Evolutionary conservation across 23 tunicate genomes (phyloP).

Genomic region (Ascidia mentula): DNA sequence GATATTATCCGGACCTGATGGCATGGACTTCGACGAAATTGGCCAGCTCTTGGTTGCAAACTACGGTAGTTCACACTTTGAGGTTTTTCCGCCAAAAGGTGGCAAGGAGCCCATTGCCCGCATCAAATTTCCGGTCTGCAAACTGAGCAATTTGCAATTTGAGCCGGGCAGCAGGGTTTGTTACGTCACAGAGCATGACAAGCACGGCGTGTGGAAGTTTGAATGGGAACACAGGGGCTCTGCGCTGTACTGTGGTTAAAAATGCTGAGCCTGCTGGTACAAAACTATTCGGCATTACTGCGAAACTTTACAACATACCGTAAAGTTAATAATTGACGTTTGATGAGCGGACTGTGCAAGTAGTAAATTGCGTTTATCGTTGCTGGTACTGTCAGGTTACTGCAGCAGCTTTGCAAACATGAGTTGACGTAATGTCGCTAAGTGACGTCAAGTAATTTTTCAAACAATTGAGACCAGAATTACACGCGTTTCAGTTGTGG

Average conservation of each 20-base stretch:
- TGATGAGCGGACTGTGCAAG: too few relatives aligned
- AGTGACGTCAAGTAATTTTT: too few relatives aligned
- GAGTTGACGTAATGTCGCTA: too few relatives aligned
- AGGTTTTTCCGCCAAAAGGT: conserved; percentile 64
- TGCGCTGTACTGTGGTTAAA: conserved; percentile 77
- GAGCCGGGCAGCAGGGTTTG: conserved; percentile 47
- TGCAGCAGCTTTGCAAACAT: too few relatives aligned
- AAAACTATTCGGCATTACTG: too few relatives aligned
- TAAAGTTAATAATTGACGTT: too few relatives aligned
- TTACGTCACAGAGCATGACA: conserved; percentile 88
- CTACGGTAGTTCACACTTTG: conserved; percentile 68
- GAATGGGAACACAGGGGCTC: conserved; percentile 81
- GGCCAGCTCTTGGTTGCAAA: conserved; percentile 73
- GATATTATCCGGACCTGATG: conserved; percentile 89
- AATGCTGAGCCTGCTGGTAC: too few relatives aligned
- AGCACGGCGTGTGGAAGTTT: conserved; percentile 60
- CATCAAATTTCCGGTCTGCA: conserved; percentile 65
- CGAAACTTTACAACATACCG: too few relatives aligned
- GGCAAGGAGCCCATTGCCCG: conserved; percentile 35
- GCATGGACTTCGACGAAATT: conserved; percentile 74
- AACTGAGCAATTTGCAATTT: conserved; percentile 73
- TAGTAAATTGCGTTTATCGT: too few relatives aligned
- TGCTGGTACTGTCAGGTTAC: too few relatives aligned
- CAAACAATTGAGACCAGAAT: too few relatives aligned
- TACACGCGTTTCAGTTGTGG: too few relatives aligned